A percentile compares a stretch with the other conserved stretches of the same genome.
phyloP scores from a whole-genome alignment of 2,888 invertebrate genomes.

The Campaea margaritaria region DNA sequence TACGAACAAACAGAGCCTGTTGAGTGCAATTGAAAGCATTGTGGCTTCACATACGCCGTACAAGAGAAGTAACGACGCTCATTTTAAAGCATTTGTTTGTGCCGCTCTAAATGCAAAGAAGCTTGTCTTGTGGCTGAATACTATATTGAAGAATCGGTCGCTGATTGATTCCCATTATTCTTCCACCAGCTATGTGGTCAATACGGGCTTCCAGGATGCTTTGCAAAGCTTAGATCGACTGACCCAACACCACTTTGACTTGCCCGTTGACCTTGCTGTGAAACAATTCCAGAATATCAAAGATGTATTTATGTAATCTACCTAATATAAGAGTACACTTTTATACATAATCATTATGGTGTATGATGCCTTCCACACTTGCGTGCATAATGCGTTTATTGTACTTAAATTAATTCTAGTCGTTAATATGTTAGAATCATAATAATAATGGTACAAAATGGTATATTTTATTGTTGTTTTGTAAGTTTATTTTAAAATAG shows the following conservation, averaged over 20 bases:
- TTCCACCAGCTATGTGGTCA: conserved; percentile 97
- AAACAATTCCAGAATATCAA: conserved; percentile 99
- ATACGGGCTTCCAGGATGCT: conserved; percentile 98
- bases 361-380: conserved; percentile 63
- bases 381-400: conserved; percentile 50
- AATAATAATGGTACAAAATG: conserved; percentile 39
- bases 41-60: conserved; percentile 95
- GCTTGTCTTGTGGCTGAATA: conserved; percentile 96
- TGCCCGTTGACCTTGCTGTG: conserved; percentile 98
- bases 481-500: conserved; percentile 19
- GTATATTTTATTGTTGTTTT: conserved; percentile 29
- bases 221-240: conserved; percentile 95
- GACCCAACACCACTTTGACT: conserved; percentile 93
- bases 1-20: conserved; percentile 94
- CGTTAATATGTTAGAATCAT: conserved; percentile 42
- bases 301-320: conserved; percentile 93
- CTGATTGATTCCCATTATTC: conserved; percentile 92
- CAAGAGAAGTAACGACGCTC: conserved; percentile 97
- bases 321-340: conserved; percentile 64
- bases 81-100: conserved; percentile 99
- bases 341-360: conserved; percentile 62
- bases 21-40: conserved; percentile 97
- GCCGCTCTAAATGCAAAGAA: conserved; percentile 97
- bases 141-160: conserved; percentile 94
- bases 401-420: conserved; percentile 55